phyloP scores from a whole-genome alignment of 2,888 invertebrate genomes.

The Cryptus armator region DNA sequence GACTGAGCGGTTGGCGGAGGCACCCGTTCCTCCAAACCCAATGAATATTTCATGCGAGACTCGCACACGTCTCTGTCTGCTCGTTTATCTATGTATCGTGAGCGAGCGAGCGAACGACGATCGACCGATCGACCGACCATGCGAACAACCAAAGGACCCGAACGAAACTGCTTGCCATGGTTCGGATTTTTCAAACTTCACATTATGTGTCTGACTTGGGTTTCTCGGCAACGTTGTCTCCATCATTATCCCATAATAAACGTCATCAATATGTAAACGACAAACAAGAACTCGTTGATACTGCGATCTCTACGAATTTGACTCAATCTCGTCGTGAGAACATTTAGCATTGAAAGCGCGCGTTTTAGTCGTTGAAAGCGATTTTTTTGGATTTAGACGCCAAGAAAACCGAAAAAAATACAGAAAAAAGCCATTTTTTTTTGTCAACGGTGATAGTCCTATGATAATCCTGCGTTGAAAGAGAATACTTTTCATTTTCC shows the following conservation, averaged over 20 bases:
- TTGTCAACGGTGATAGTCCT: too few relatives aligned
- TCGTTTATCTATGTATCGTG: slow-evolving; percentile 26
- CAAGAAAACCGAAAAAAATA: too few relatives aligned
- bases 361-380: too few relatives aligned
- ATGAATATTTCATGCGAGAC: slow-evolving; percentile 76
- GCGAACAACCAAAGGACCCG: slow-evolving; percentile 25
- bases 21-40: slow-evolving; percentile 63
- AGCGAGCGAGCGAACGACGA: slow-evolving; percentile 8
- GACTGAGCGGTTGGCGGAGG: slow-evolving; percentile 37
- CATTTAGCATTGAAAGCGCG: not conserved
- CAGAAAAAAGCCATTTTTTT: too few relatives aligned
- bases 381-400: too few relatives aligned
- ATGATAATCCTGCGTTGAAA: too few relatives aligned
- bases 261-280: not conserved
- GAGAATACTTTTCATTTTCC: too few relatives aligned
- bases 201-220: not conserved
- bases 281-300: not conserved
- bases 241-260: not conserved
- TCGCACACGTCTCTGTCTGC: slow-evolving; percentile 48
- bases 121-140: not conserved
- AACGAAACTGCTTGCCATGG: slow-evolving; percentile 3
- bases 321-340: not conserved
- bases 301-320: not conserved
- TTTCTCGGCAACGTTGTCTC: not conserved
- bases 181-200: not conserved